Base-by-base conservation (phyloP, 2,113 vertebrate species). In the Microcebus murinus region DNA sequence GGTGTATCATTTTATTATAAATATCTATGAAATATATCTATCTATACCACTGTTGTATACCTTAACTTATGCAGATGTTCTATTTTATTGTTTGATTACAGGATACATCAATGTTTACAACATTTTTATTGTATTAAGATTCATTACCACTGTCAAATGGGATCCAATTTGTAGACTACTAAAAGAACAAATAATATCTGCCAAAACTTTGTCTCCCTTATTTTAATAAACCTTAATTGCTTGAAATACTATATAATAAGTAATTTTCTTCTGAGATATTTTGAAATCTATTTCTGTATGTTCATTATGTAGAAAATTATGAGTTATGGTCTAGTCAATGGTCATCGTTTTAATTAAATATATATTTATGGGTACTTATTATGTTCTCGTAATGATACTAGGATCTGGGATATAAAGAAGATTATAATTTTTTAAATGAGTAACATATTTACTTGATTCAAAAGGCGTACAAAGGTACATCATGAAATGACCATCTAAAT, bases 1-100 rank as follows among this genome's bases (percentile, higher is more conserved):
- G 31, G 9, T 55, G 70, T 65, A 27, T 59, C 1, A 70, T 96
- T 90, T 96, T 91, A 20, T 91, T 95, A 88, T 11, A 96, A 6
- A 57, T 87, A 92, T 87, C 29, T 96, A 67, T 96, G 29, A 68
- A 55, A 42, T 23, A 63, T 10, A 65, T 83, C 2, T 57, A 85
- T 97, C 25, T 79, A 63, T n/a, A 52, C 52, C 13, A 67, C 10
- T 67, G 6, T 21, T 71, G 7, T 29, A 17, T 17, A 27, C 4
- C 27, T 83, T 80, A 65, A 59, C 34, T 34, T 61, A 87, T 52
- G 59, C 68, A 10, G n/a, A n/a, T 68, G 29, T 68, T n/a, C 31
- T 61, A 6, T 68, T 76, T 95, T 50, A 76, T 25, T 70, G 59
- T 77, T 81, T 48, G 34, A 21, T 39, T 70, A 82, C 34, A 71